Base-by-base conservation (phyloP, 92 coral and sea anemone species). In the Zoanthus gigantus region DNA sequence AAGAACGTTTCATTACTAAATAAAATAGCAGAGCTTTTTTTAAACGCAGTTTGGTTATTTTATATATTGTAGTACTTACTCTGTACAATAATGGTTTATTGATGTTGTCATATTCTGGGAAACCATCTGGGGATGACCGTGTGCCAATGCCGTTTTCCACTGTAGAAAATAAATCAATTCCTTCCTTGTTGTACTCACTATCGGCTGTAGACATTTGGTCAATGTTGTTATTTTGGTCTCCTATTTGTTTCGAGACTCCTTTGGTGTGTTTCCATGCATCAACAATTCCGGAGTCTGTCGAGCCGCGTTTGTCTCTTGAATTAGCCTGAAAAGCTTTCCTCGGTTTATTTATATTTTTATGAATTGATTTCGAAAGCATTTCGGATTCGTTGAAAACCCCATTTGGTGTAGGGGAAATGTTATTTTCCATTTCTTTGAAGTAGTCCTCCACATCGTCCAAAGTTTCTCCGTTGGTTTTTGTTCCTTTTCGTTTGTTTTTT, bases 181-280 rank as follows among this genome's bases (percentile, higher is more conserved):
- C 97, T 7, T 94, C 95, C 30, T 77, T 81, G 16, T 92, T 94
- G 34, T 89, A 93, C 73, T 93, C 96, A 71, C 92, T 91, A 9
- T 92, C 94, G 45, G 60, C 12, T 46, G 23, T 68, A 16, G 74
- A 83, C 23, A 13, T 3, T 29, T 76, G 10, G 42, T 8, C 65
- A 6, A 71, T 34, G 77, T 88, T 74, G 12, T 46, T 75, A 7
- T 83, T 17, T 9, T 88, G 66, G 0, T 80, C 74, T 2, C 6
- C 54, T 14, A 31, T 28, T 5, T 66, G 23, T 50, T 76, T 81
- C 50, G 87, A 13, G 10, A 0, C 18, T 78, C 73, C 86, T 8
- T 87, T 78, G 32, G 47, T 67, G 31, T 81, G 58, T 66, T 52
- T 68, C 96, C 96, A 93, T 16, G 96, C 96, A 30, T 89, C 83